Evolutionary conservation across 2,888 invertebrate genomes (phyloP).

Genomic region (Steinernema scapterisci): DNA sequence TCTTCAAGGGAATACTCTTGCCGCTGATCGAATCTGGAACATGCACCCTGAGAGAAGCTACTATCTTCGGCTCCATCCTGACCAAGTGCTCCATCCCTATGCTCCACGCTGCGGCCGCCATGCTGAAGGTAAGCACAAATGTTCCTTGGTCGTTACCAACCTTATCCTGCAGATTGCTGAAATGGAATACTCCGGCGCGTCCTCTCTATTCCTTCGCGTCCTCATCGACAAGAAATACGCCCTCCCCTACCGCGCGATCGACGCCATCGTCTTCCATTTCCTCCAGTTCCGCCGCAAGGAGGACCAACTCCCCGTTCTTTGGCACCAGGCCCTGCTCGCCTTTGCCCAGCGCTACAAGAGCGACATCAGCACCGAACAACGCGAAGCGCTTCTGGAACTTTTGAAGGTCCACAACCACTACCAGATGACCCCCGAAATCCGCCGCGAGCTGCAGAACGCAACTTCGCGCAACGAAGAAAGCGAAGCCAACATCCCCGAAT

Average conservation of each 20-base stretch:
- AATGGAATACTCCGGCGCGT: conserved; percentile 95
- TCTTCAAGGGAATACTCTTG: conserved; percentile 85
- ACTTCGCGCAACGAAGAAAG: conserved; percentile 76
- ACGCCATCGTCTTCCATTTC: conserved; percentile 92
- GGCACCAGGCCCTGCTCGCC: conserved; percentile 92
- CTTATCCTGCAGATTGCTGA: conserved; percentile 83
- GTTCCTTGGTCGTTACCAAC: not conserved
- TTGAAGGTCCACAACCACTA: conserved; percentile 75
- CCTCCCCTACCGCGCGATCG: conserved; percentile 89
- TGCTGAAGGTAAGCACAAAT: conserved; percentile 69
- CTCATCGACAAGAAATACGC: conserved; percentile 97
- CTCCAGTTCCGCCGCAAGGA: conserved; percentile 74
- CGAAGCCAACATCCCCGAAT: conserved; percentile 42
- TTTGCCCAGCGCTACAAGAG: conserved; percentile 94
- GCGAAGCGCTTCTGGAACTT: conserved; percentile 81
- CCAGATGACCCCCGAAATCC: conserved; percentile 80
- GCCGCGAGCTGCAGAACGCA: conserved; percentile 83
- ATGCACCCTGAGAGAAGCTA: conserved; percentile 91
- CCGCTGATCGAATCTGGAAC: conserved; percentile 80
- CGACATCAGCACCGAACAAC: conserved; percentile 89
- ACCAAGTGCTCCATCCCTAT: conserved; percentile 88
- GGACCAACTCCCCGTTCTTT: conserved; percentile 84
- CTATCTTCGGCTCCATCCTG: conserved; percentile 88
- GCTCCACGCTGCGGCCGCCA: conserved; percentile 90
- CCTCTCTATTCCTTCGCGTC: conserved; percentile 89